These are phyloP conservation scores for Drosophila rubida DNA, from an alignment of 2,888 invertebrate genomes.

Conservation along the genomic window DNA sequence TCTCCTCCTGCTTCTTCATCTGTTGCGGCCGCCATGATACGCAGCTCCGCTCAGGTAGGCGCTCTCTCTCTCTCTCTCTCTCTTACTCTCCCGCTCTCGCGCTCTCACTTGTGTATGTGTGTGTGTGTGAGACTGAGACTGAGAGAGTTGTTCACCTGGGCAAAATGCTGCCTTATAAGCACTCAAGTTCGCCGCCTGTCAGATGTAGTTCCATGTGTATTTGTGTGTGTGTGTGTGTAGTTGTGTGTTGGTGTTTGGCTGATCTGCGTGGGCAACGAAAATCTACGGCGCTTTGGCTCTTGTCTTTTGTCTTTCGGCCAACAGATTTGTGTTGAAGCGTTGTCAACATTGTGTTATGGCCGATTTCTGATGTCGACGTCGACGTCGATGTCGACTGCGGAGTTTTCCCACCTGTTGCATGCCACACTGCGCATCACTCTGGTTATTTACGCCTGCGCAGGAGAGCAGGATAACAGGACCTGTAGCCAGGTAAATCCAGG, in stretches of 20 bases:
- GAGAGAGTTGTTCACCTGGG: slow-evolving; percentile 43
- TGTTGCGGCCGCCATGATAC: slow-evolving; percentile 36
- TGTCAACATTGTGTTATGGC: slow-evolving; percentile 70
- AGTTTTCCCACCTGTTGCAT: slow-evolving; percentile 68
- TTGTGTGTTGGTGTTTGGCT: slow-evolving; percentile 28
- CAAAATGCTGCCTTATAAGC: slow-evolving; percentile 75
- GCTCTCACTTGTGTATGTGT: slow-evolving; percentile 22
- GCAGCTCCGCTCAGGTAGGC: slow-evolving; percentile 63
- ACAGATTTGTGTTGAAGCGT: slow-evolving; percentile 61
- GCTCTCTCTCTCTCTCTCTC: slow-evolving; percentile 23
- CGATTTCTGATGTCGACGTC: slow-evolving; percentile 25
- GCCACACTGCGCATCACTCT: slow-evolving; percentile 36
- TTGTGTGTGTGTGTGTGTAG: slow-evolving; percentile 7
- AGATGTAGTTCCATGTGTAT: slow-evolving; percentile 7
- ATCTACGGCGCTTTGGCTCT: slow-evolving; percentile 69
- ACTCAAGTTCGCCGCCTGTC: slow-evolving; percentile 64
- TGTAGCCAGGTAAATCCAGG: slow-evolving; percentile 57
- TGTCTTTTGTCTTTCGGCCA: slow-evolving; percentile 69
- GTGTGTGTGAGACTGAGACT: slow-evolving; percentile 19
- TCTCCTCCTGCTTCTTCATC: neutral
- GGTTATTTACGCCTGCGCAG: slow-evolving; percentile 68
- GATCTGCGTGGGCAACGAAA: slow-evolving; percentile 70
- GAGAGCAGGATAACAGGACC: slow-evolving; percentile 43
- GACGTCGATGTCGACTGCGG: neutral
- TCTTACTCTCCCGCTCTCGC: slow-evolving; percentile 21